These are phyloP conservation scores for Lanistes nyassanus DNA, from an alignment of 1,140 invertebrate species.

Conservation along the genomic window DNA sequence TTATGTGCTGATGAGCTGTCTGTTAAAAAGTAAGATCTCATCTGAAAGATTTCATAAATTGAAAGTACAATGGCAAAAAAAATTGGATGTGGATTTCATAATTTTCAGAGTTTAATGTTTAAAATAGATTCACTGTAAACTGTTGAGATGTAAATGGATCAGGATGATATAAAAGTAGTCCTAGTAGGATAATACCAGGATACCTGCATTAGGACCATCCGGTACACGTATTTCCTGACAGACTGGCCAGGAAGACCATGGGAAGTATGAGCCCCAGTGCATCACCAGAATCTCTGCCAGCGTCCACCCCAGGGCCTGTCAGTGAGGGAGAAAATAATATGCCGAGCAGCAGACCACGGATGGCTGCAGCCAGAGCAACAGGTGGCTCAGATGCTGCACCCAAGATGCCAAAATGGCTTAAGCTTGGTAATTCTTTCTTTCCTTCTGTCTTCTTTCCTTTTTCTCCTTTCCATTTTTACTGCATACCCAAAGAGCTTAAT, in stretches of 20 bases:
- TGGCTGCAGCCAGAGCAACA: not conserved
- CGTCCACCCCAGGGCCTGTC: too few relatives aligned
- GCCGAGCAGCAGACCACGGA: not conserved
- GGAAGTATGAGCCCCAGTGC: not conserved
- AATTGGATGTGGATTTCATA: not conserved
- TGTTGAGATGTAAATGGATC: too few relatives aligned
- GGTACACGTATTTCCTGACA: not conserved
- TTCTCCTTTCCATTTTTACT: too few relatives aligned
- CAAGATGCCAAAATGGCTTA: constrained; percentile 29
- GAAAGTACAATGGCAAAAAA: too few relatives aligned
- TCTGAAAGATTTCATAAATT: not conserved
- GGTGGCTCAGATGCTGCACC: not conserved
- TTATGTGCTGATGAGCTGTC: constrained; percentile 39
- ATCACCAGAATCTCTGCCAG: not conserved
- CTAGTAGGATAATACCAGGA: too few relatives aligned
- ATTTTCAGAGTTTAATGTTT: not conserved
- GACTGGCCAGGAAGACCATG: constrained; percentile 13
- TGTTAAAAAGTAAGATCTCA: constrained; percentile 32
- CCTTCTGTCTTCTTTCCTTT: too few relatives aligned
- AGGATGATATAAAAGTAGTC: not conserved
- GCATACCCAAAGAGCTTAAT: too few relatives aligned
- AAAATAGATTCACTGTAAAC: not conserved
- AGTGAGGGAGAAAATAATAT: not conserved
- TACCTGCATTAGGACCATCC: too few relatives aligned
- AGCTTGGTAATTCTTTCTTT: constrained; percentile 12